These are phyloP conservation scores for Brachyalestes nurse DNA, from an alignment of 2,797 vertebrate genomes.

Conservation along the genomic window DNA sequence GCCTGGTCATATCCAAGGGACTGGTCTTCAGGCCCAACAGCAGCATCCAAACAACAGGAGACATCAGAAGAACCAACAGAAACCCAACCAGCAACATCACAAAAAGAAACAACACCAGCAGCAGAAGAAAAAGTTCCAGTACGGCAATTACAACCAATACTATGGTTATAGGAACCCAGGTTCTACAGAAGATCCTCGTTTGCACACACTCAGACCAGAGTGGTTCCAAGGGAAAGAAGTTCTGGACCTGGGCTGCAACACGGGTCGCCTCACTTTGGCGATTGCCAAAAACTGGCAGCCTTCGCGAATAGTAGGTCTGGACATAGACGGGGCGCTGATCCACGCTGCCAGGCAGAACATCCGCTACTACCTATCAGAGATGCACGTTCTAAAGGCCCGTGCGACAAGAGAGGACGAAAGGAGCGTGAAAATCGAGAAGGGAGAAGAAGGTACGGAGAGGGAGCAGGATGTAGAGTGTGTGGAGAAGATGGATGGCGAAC, in stretches of 20 bases:
- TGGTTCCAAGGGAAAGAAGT: conserved; percentile 90
- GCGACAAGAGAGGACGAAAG: conserved; percentile 54
- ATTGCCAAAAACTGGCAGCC: conserved; percentile 87
- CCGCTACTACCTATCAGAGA: conserved; percentile 89
- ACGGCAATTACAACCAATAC: conserved; percentile 94
- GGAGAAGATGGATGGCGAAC: conserved; percentile 59
- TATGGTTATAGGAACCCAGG: conserved; percentile 94
- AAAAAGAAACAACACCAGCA: conserved; percentile 51
- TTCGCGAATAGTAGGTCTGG: conserved; percentile 85
- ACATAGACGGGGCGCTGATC: conserved; percentile 86
- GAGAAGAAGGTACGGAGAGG: conserved; percentile 26
- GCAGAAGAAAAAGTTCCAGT: conserved; percentile 84
- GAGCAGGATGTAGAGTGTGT: conserved; percentile 49
- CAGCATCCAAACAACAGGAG: conserved; percentile 48
- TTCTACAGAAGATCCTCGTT: conserved; percentile 81
- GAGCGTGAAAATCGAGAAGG: background rate
- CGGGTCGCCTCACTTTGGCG: conserved; percentile 89
- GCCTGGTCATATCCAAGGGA: conserved; percentile 68
- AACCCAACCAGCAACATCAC: conserved; percentile 42
- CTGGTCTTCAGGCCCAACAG: conserved; percentile 46
- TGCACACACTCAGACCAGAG: conserved; percentile 80
- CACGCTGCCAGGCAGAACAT: conserved; percentile 90
- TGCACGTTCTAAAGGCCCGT: conserved; percentile 75
- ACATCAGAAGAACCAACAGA: conserved; percentile 44
- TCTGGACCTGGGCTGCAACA: conserved; percentile 91